Evolutionary conservation across 2,113 vertebrate species (phyloP), one percentile per base, ranked within the genome.

Genomic region (Perca flavescens): DNA sequence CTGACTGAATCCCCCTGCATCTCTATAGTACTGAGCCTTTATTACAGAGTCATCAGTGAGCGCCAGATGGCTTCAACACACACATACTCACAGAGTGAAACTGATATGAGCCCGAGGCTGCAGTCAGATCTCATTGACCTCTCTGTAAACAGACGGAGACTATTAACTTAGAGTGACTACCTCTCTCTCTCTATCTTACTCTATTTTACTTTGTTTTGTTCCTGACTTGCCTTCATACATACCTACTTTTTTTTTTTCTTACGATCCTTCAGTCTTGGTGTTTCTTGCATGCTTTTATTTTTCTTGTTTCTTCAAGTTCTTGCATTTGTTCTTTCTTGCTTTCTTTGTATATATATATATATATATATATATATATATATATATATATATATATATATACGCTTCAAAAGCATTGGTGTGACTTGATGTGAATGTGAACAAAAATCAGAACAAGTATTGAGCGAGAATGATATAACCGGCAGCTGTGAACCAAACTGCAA

Each of bases 41-140:
- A 82, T 89, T 86, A 73, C 61, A 47, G 17, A 58, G 47, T 65
- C 74, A 57, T 82, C 78, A 78, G 53, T 60, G 77, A 65, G 50
- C 80, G 80, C 68, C 61, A 82, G 58, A 71, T 53, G 70, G 80
- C 43, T 73, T 67, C 58, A 60, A 62, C 72, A 70, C 61, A 62
- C 72, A 70, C 61, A 71, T 36, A 63, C 56, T 52, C 57, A 79
- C 79, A 72, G 31, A 79, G 43, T 22, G 60, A 76, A 57, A 10
- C 36, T 82, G 65, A 86, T 80, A 83, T 69, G 75, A 77, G 66
- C 84, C 61, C 2, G 6, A 79, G 77, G 84, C 82, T 50, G 70
- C 53, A 72, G 68, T 85, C 80, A 46, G 28, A 60, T 74, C 64
- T 84, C 52, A 61, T 85, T 84, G 74, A 64, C 11, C 7, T 81